phyloP scores from a whole-genome alignment of 2,113 vertebrate species.

The Ceyx cyanopectus region DNA sequence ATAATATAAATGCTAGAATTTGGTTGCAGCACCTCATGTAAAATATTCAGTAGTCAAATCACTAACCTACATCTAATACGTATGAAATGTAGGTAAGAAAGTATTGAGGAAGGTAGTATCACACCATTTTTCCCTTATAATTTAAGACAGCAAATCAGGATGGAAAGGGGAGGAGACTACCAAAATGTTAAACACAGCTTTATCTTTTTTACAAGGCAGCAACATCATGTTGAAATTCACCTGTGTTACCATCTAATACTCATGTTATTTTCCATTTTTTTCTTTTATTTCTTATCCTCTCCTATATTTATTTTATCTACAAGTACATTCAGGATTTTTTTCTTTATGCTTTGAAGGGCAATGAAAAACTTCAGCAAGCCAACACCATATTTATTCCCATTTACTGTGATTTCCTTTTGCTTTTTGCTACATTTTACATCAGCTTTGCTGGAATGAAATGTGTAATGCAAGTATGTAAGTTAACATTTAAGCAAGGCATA shows the following conservation, averaged over 20 bases:
- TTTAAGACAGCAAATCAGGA: not conserved
- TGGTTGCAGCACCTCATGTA: not conserved
- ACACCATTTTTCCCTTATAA: not conserved
- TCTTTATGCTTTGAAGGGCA: no score
- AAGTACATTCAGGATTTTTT: no score
- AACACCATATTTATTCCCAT: no score
- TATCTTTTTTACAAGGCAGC: not conserved
- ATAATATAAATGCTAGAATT: not conserved
- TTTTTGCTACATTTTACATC: no score
- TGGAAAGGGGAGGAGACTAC: not conserved
- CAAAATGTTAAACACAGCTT: not conserved
- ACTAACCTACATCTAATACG: conserved; percentile 5
- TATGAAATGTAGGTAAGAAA: not conserved
- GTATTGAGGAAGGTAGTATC: not conserved
- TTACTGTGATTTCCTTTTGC: no score
- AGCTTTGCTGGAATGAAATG: no score
- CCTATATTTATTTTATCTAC: no score
- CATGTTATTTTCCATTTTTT: not conserved
- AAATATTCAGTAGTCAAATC: conserved; percentile 6
- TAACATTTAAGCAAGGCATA: no score
- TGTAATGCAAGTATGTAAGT: no score
- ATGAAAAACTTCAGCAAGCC: no score
- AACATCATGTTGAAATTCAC: not conserved
- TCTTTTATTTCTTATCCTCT: no score
- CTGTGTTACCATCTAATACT: not conserved